phyloP scores from a whole-genome alignment of 35 echinoderm and acorn worm genomes.

The Apostichopus californicus region DNA sequence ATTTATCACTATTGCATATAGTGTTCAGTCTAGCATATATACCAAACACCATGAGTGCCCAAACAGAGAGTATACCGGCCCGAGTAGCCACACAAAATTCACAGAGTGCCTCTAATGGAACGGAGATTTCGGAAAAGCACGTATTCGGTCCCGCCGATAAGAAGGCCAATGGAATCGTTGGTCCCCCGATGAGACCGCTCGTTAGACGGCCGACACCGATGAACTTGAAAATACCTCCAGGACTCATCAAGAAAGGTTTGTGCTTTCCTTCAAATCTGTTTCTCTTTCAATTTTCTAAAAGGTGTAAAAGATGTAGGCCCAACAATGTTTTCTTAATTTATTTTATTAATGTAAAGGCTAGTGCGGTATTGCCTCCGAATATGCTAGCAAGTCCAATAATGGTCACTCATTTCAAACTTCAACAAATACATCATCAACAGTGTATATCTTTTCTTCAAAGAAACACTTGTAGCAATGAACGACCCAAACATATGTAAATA shows the following conservation, averaged over 20 bases:
- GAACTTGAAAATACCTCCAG: slow-evolving; percentile 42
- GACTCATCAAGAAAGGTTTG: slow-evolving; percentile 26
- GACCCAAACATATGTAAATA: too few relatives aligned
- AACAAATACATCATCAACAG: too few relatives aligned
- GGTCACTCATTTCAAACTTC: too few relatives aligned
- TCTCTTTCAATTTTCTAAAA: neutral
- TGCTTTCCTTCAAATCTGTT: too few relatives aligned
- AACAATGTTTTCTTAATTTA: too few relatives aligned
- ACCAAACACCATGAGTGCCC: slow-evolving; percentile 19
- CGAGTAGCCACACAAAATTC: neutral
- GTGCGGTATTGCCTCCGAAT: too few relatives aligned
- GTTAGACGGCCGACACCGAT: slow-evolving; percentile 25
- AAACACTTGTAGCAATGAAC: too few relatives aligned
- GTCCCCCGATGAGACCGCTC: neutral
- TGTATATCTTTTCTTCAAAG: too few relatives aligned
- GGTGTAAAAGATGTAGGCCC: neutral
- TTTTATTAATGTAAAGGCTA: too few relatives aligned
- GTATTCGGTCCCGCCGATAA: slow-evolving; percentile 30
- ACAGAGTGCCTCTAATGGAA: slow-evolving; percentile 36
- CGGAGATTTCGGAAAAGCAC: neutral
- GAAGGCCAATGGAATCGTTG: slow-evolving; percentile 19
- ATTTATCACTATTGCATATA: too few relatives aligned
- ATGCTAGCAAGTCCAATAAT: too few relatives aligned
- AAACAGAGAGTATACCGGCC: slow-evolving; percentile 26
- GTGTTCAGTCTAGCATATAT: too few relatives aligned